These are phyloP conservation scores for Drosophila borborema DNA, from an alignment of 2,888 invertebrate genomes.

Conservation along the genomic window DNA sequence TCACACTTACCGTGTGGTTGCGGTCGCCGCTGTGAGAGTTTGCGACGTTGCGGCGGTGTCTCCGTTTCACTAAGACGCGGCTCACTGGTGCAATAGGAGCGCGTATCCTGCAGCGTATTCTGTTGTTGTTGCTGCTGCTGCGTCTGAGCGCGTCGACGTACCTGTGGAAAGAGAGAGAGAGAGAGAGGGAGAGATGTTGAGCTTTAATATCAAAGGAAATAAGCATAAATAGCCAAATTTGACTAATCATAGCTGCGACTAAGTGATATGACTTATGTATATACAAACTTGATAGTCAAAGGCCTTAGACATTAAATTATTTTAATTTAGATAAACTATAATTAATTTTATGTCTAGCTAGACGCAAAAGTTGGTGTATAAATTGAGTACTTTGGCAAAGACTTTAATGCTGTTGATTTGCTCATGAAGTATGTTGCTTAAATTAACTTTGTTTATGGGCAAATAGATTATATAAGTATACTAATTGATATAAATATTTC, in stretches of 20 bases:
- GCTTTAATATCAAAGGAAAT: slow-evolving; percentile 8
- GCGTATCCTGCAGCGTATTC: slow-evolving; percentile 84
- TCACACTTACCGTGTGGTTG: slow-evolving; percentile 82
- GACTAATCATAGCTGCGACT: neutral
- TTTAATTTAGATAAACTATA: neutral
- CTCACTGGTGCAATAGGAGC: slow-evolving; percentile 88
- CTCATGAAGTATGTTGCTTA: neutral
- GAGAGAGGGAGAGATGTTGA: neutral
- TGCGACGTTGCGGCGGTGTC: slow-evolving; percentile 86
- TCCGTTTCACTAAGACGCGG: slow-evolving; percentile 88
- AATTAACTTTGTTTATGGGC: no score
- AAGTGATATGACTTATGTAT: no score
- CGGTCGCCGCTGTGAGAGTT: slow-evolving; percentile 84
- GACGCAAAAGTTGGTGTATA: neutral
- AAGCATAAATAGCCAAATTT: neutral
- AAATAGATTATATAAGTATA: no score
- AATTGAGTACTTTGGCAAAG: neutral
- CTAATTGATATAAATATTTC: no score
- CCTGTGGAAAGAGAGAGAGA: slow-evolving; percentile 60
- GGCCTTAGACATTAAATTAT: neutral
- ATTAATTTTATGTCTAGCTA: neutral
- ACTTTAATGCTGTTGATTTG: neutral
- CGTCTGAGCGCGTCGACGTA: slow-evolving; percentile 83
- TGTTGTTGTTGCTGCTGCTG: slow-evolving; percentile 83
- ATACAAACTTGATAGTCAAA: neutral